Percentiles rank a stretch among this genome's conserved stretches.
phyloP scores from a whole-genome alignment of 2,797 vertebrate genomes.

The Dryobates pubescens region DNA sequence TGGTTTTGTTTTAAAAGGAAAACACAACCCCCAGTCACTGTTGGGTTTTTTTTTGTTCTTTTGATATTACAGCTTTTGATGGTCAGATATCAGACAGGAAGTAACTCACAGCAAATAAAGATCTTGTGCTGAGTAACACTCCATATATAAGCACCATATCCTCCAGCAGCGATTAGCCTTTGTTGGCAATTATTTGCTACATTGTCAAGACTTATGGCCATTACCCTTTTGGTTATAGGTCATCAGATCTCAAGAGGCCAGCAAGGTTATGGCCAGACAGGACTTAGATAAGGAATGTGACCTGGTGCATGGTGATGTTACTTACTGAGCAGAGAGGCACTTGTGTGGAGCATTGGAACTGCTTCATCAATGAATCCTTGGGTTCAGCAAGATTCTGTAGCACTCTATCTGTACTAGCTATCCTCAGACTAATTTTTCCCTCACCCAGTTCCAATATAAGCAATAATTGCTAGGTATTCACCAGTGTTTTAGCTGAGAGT shows the following conservation, averaged over 20 bases:
- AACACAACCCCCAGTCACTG: not conserved
- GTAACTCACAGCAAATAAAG: not conserved
- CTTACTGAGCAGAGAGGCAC: not conserved
- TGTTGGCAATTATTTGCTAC: not conserved
- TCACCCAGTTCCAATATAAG: not conserved
- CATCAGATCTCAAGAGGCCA: not conserved
- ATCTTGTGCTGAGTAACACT: rapidly evolving
- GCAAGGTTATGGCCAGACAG: not conserved
- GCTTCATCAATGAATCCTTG: not conserved
- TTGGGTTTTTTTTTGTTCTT: not conserved
- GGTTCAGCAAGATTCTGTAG: no score
- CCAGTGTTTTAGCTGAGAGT: not conserved
- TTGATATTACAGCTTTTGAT: not conserved
- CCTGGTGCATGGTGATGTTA: not conserved
- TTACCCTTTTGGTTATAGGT: not conserved
- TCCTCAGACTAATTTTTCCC: not conserved
- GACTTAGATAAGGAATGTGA: not conserved
- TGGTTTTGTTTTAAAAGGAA: not conserved
- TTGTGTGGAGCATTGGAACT: not conserved
- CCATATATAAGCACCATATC: not conserved
- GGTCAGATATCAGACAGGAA: not conserved
- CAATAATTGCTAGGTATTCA: not conserved
- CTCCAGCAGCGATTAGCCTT: not conserved
- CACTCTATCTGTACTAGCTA: not conserved
- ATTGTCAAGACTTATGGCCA: not conserved